Conservation (phyloP, 35 echinoderm and acorn worm species). For the Strongylocentrotus purpuratus region DNA sequence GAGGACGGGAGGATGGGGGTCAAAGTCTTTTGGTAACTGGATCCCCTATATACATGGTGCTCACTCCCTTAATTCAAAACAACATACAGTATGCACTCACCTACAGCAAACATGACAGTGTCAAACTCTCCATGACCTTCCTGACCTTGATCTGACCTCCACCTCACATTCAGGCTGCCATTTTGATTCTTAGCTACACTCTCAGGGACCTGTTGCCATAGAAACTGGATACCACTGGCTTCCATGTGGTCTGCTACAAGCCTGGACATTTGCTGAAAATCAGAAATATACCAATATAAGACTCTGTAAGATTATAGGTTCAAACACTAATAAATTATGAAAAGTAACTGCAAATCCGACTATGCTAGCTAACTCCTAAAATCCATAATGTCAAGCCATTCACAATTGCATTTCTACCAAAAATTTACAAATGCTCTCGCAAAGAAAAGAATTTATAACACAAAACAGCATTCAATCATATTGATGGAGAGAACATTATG, state of each 20-base stretch:
- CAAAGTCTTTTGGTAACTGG: too few relatives aligned
- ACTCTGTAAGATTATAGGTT: background rate
- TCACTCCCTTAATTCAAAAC: too few relatives aligned
- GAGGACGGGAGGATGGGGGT: too few relatives aligned
- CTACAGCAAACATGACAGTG: conserved; percentile 92
- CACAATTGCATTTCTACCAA: background rate
- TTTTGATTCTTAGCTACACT: conserved; percentile 52
- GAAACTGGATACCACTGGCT: conserved; percentile 66
- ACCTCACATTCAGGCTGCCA: conserved; percentile 67
- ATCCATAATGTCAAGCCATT: background rate
- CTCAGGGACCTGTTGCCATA: conserved; percentile 67
- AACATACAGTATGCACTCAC: conserved; percentile 45
- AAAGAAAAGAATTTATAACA: background rate
- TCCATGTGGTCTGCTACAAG: conserved; percentile 86
- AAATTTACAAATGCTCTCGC: background rate
- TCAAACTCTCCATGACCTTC: conserved; percentile 66
- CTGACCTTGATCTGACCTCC: conserved; percentile 41
- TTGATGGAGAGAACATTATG: background rate
- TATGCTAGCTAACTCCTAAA: background rate
- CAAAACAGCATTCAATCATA: background rate
- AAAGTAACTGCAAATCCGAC: background rate
- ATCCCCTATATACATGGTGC: too few relatives aligned
- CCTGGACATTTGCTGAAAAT: conserved; percentile 85
- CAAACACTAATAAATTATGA: too few relatives aligned
- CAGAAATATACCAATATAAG: too few relatives aligned